These are phyloP conservation scores for Byasa hedistus DNA, from an alignment of 2,888 invertebrate species.

Conservation along the genomic window DNA sequence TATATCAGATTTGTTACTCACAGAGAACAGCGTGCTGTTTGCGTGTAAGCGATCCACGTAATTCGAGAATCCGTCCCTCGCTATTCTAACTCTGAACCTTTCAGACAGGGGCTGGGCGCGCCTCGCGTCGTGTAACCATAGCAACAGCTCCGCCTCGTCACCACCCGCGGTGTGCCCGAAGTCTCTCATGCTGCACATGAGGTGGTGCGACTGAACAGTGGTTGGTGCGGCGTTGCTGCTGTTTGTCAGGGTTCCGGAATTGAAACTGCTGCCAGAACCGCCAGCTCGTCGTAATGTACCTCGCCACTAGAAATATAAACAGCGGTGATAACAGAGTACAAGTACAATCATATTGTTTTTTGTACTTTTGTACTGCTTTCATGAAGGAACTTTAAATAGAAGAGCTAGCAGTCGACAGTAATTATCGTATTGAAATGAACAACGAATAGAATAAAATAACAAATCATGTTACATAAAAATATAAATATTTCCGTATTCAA, in stretches of 20 bases:
- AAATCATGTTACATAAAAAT: no score
- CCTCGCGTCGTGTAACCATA: slow-evolving; percentile 91
- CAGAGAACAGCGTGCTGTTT: slow-evolving; percentile 94
- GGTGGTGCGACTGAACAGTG: slow-evolving; percentile 76
- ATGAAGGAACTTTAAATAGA: no score
- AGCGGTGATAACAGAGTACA: neutral
- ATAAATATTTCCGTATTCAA: slow-evolving; percentile 6
- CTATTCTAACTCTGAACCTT: slow-evolving; percentile 92
- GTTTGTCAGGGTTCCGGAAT: slow-evolving; percentile 67
- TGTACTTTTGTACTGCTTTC: no score
- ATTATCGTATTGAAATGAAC: no score
- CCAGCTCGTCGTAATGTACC: slow-evolving; percentile 72
- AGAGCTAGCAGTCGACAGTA: no score
- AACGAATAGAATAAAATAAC: no score
- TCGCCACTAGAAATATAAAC: slow-evolving; percentile 55
- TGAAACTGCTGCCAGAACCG: slow-evolving; percentile 73
- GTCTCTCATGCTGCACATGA: slow-evolving; percentile 92
- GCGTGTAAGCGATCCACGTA: slow-evolving; percentile 92
- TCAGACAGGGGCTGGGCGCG: slow-evolving; percentile 91
- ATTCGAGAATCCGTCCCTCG: slow-evolving; percentile 93
- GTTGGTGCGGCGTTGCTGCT: slow-evolving; percentile 42
- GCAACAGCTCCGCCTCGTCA: slow-evolving; percentile 93
- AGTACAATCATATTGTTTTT: neutral
- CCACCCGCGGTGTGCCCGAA: slow-evolving; percentile 93
- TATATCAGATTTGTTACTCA: slow-evolving; percentile 50